Base-by-base conservation (phyloP, 2,113 vertebrate species). In the Anarhynchus alexandrinus region DNA sequence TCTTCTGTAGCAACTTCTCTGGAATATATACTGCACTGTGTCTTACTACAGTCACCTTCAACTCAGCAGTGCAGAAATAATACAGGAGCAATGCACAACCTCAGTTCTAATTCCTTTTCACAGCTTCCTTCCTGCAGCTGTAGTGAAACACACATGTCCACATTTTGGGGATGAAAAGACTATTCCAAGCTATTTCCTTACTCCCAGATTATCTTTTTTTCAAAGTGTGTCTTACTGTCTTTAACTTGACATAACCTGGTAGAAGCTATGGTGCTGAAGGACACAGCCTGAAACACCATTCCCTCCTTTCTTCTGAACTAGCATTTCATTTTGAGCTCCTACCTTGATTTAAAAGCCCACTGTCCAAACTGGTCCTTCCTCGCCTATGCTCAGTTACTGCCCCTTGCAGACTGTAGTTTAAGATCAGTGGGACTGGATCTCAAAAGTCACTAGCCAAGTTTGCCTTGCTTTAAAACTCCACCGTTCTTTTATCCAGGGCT, bases 71-170 rank as follows among this genome's bases (percentile, higher is more conserved):
- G 11, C 1, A 70, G 55, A 87, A 83, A 80, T 2, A 83, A 26
- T 11, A 71, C 38, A 61, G 47, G 12, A 93, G 49, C 73, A 90
- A 92, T 2, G 19, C 23, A 72, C 62, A 76, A 61, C 58, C 70
- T 82, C 57, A 66, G 49, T 52, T 66, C 58, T 40, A 82, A 58
- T 51, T 14, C 70, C 25, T 43, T 30, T 79, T 86, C 89, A 85
- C 49, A 82, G 40, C 43, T 94, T 96, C 78, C 78, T 93, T 96
- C 84, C 91, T 95, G 89, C 70, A 94, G 74, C 93, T 89, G 73
- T 10, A 89, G 11, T 22, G 62, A 79, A 89, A 91, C 57, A n/a
- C 1, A 6, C 16, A 91, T 57, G 43, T 26, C 49, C 70, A 70
- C 66, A 57, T 65, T 26, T 84, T 52, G n/a, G 36, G 83, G 16